Percentiles rank a stretch among this genome's conserved stretches.
phyloP scores from a whole-genome alignment of 2,888 invertebrate genomes.

The Isoperla grammatica region DNA sequence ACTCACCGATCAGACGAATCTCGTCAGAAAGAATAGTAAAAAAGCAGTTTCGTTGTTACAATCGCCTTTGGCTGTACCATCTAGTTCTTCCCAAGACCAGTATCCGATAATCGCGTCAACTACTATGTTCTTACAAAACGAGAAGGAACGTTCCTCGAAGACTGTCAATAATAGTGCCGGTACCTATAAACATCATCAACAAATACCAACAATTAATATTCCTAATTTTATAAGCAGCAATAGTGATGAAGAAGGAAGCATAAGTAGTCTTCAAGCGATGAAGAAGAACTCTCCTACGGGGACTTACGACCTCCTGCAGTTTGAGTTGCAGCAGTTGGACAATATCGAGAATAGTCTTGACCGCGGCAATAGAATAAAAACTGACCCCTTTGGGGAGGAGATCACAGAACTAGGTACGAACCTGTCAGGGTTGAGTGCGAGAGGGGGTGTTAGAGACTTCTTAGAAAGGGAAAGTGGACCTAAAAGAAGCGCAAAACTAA shows the following conservation, averaged over 20 bases:
- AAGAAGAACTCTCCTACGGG: constrained; percentile 26
- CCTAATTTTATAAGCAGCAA: constrained; percentile 23
- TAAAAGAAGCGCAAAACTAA: too few relatives aligned
- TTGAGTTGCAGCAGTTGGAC: constrained; percentile 24
- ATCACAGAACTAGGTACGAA: too few relatives aligned
- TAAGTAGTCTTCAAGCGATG: constrained; percentile 25
- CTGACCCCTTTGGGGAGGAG: too few relatives aligned
- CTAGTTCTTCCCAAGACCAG: constrained; percentile 20
- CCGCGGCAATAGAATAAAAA: too few relatives aligned
- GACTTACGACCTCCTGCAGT: constrained; percentile 15
- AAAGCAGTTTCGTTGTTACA: background rate
- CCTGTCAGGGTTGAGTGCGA: too few relatives aligned
- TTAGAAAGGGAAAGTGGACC: too few relatives aligned
- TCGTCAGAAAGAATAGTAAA: constrained; percentile 23
- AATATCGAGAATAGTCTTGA: constrained; percentile 2
- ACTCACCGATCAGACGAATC: constrained; percentile 19
- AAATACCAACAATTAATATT: constrained; percentile 32
- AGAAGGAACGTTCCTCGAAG: constrained; percentile 30
- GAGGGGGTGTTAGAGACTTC: too few relatives aligned
- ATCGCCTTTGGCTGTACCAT: constrained; percentile 26
- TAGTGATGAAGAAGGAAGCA: constrained; percentile 24
- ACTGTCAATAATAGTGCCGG: background rate
- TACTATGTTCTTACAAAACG: constrained; percentile 47
- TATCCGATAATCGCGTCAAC: constrained; percentile 42
- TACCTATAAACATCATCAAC: constrained; percentile 26